Evolutionary conservation across 2,797 vertebrate species (phyloP).

Genomic region (Poliocrania exsul): DNA sequence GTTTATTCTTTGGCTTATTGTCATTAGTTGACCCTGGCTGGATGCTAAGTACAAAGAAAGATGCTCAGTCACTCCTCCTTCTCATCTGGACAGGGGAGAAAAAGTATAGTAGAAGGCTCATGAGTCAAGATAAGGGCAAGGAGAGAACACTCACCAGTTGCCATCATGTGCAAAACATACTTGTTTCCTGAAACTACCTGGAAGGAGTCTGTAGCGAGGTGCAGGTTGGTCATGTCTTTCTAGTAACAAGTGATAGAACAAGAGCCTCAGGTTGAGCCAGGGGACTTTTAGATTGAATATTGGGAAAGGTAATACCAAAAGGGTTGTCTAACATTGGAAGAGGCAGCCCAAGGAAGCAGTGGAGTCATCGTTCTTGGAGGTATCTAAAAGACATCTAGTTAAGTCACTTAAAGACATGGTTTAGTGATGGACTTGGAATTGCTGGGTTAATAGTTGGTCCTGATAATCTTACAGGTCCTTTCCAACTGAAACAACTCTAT

Average conservation of each 20-base stretch:
- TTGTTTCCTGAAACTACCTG: not conserved
- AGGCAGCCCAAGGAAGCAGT: not conserved
- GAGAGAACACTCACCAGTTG: not conserved
- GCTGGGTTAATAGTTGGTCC: not conserved
- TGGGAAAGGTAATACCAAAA: not conserved
- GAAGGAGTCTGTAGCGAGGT: not conserved
- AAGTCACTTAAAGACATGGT: not conserved
- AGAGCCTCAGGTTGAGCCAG: not conserved
- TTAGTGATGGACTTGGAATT: not conserved
- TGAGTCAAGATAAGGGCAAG: not conserved
- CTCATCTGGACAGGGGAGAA: not conserved
- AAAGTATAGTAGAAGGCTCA: not conserved
- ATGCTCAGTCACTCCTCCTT: not conserved
- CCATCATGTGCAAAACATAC: not conserved
- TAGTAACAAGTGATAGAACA: not conserved
- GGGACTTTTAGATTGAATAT: not conserved
- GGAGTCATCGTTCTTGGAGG: not conserved
- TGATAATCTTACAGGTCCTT: not conserved
- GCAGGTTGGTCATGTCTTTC: fast-evolving
- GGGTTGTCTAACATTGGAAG: not conserved
- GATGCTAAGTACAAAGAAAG: not conserved
- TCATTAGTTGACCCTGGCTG: not conserved
- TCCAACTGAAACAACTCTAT: not conserved
- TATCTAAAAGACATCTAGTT: fast-evolving
- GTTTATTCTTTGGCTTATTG: not conserved